Base-by-base conservation (phyloP, 2,797 vertebrate species). In the Rhabdomys pumilio region DNA sequence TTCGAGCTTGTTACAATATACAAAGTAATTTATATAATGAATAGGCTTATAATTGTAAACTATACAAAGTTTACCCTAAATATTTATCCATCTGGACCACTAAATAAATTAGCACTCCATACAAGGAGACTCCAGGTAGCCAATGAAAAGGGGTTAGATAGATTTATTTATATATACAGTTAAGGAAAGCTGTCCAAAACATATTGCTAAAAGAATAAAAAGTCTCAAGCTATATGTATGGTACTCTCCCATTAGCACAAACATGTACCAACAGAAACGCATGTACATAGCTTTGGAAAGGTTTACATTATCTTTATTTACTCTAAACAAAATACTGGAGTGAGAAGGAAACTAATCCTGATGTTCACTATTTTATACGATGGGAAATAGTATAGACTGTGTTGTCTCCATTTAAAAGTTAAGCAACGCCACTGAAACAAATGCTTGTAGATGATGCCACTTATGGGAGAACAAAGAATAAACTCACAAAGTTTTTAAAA, bases 261-360 rank as follows among this genome's bases (percentile, higher is more conserved):
- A 53, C 11, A 11, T 44, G 26, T 20, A 29, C 4, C 53, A 72
- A 82, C 47, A 75, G 44, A 79, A 31, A 73, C 15, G 26, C 5
- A 15, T 26, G 24, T 31, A 69, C 34, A 79, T 26, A 72, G 41
- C 84, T 76, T 53, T 67, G 19, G 12, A 26, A 81, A 19, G 41
- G 47, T 53, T 63, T 11, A 31, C n/a, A 87, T 38, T 34, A 50
- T n/a, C 31, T 79, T 34, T 65, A 84, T 31, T 82, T 26, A 41
- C n/a, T 67, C 44, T 91, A 50, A 93, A 79, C 77, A 85, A 72
- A 90, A 3, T 47, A 72, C 53, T 77, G 79, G 24, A 76, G 95
- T 34, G 29, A 85, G n/a, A 81, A 88, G 26, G 3, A 84, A 93
- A 65, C n/a, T 63, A 11, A 77, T 77, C 87, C 47, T 38, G 61